A percentile compares a stretch with the other conserved stretches of the same genome.
Evolutionary conservation across 2,113 vertebrate species (phyloP).

Genomic region (Sebastes fasciatus): DNA sequence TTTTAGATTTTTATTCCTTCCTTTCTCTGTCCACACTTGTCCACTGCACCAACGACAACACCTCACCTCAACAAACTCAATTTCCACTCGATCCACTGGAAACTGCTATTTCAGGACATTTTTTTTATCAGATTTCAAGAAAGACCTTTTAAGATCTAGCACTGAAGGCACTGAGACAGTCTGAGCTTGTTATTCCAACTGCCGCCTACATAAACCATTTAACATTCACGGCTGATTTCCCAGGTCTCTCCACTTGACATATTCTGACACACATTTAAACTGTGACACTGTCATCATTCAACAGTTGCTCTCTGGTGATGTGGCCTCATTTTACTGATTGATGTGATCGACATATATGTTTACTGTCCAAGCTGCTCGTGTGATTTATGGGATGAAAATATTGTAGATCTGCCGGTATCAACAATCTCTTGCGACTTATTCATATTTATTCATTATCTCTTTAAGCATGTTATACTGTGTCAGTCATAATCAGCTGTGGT

Average conservation of each 20-base stretch:
- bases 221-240: not conserved
- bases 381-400: conserved; percentile 13
- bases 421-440: too few species aligned
- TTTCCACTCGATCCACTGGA: not conserved
- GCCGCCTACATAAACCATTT: not conserved
- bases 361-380: not conserved
- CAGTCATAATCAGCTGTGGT: too few species aligned
- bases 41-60: not conserved
- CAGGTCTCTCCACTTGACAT: conserved; percentile 3
- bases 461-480: too few species aligned
- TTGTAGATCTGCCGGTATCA: too few species aligned
- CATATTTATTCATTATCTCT: too few species aligned
- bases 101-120: not conserved
- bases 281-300: conserved; percentile 52
- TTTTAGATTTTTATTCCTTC: not conserved
- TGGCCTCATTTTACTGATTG: conserved; percentile 57
- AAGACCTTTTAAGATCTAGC: not conserved
- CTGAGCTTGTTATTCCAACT: not conserved
- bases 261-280: conserved; percentile 32
- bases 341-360: conserved; percentile 20
- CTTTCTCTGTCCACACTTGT: not conserved
- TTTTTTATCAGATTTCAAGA: not conserved
- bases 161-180: not conserved
- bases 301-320: conserved; percentile 31
- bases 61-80: not conserved